phyloP scores from a whole-genome alignment of 2,888 invertebrate genomes.

The Ectropis crepuscularia region DNA sequence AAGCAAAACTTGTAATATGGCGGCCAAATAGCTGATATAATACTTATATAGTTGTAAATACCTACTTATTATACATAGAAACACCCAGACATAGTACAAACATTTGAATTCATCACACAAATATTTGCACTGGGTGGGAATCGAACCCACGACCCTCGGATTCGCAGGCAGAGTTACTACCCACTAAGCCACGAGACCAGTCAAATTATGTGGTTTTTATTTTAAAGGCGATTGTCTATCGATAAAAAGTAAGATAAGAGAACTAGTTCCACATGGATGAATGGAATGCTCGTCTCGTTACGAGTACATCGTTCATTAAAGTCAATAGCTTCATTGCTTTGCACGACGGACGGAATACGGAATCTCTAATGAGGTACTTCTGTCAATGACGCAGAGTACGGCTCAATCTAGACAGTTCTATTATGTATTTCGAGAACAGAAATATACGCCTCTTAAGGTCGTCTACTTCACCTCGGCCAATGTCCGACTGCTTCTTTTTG shows the following conservation, averaged over 20 bases:
- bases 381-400: conserved; percentile 45
- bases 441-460: conserved; percentile 54
- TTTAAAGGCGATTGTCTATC: conserved; percentile 34
- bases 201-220: conserved; percentile 2
- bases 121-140: too few species aligned
- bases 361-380: conserved; percentile 63
- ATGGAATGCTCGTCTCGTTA: conserved; percentile 53
- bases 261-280: conserved; percentile 44
- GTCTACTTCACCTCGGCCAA: conserved; percentile 64
- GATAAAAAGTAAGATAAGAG: conserved; percentile 44
- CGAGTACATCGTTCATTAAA: conserved; percentile 44
- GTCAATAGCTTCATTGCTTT: conserved; percentile 54
- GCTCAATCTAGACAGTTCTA: conserved; percentile 35
- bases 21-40: too few species aligned
- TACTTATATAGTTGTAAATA: too few species aligned
- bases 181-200: too few species aligned
- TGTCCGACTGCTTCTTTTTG: conserved; percentile 69
- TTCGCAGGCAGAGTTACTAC: too few species aligned
- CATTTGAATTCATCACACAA: too few species aligned
- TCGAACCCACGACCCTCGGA: too few species aligned
- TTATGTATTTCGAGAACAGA: conserved; percentile 40
- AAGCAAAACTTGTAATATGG: too few species aligned
- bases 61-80: too few species aligned
- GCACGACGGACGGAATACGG: conserved; percentile 47
- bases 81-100: too few species aligned